phyloP scores from a whole-genome alignment of 2,888 invertebrate genomes.

The Morinoia aosen region DNA sequence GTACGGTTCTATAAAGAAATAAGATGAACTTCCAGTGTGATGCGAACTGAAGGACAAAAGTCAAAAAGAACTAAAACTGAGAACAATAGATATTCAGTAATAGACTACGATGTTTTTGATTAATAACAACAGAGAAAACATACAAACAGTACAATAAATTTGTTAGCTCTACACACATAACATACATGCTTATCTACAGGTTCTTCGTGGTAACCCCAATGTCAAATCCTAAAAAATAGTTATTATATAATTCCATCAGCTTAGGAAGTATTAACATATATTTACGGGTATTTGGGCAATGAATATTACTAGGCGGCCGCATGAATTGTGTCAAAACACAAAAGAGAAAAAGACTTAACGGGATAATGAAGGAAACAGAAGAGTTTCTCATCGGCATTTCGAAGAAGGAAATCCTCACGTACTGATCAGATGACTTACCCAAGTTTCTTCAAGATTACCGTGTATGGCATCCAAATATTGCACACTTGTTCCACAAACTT shows the following conservation, averaged over 20 bases:
- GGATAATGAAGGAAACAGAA: neutral
- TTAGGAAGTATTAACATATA: neutral
- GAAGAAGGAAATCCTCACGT: too few relatives aligned
- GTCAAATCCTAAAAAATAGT: neutral
- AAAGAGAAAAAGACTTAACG: neutral
- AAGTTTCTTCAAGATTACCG: neutral
- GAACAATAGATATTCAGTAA: neutral
- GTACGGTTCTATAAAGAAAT: neutral
- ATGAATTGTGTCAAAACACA: neutral
- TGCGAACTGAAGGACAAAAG: neutral
- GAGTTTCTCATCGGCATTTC: too few relatives aligned
- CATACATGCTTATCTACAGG: neutral
- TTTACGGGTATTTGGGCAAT: neutral
- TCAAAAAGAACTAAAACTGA: neutral
- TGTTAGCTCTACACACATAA: neutral
- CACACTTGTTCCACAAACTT: neutral
- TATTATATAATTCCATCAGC: neutral
- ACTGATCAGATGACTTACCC: neutral
- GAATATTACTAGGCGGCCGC: neutral
- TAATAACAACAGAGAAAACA: neutral
- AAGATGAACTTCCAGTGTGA: neutral
- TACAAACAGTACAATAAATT: neutral
- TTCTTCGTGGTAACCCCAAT: neutral
- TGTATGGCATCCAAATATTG: neutral
- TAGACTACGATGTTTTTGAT: neutral